phyloP scores from a whole-genome alignment of 2,888 invertebrate species.

The Agrenia bidenticulata region DNA sequence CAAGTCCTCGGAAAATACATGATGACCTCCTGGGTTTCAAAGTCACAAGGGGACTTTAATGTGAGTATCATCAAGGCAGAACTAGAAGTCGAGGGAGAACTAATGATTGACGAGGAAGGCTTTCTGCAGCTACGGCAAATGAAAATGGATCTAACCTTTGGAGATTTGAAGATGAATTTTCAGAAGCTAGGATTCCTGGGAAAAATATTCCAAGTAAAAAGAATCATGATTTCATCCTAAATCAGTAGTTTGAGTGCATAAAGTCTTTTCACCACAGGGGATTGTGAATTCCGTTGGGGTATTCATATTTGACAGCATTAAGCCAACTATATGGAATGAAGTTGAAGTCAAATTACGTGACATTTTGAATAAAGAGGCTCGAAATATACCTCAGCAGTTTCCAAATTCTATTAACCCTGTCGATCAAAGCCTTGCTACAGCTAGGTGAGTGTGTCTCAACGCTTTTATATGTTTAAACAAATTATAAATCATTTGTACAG shows the following conservation, averaged over 20 bases:
- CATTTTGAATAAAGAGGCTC: slow-evolving; percentile 72
- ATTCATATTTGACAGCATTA: slow-evolving; percentile 81
- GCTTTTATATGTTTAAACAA: no score
- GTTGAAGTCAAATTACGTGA: slow-evolving; percentile 71
- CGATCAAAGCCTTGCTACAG: slow-evolving; percentile 58
- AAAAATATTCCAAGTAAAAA: slow-evolving; percentile 59
- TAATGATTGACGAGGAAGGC: slow-evolving; percentile 62
- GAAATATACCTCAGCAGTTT: slow-evolving; percentile 69
- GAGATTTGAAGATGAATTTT: slow-evolving; percentile 74
- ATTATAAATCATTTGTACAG: no score
- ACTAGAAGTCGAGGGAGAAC: slow-evolving; percentile 65
- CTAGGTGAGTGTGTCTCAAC: slow-evolving; percentile 5
- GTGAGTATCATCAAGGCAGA: slow-evolving; percentile 72
- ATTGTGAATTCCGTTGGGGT: slow-evolving; percentile 78
- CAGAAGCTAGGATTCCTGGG: slow-evolving; percentile 77
- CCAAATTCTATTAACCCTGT: slow-evolving; percentile 82
- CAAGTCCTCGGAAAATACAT: slow-evolving; percentile 67
- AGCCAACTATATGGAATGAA: slow-evolving; percentile 71
- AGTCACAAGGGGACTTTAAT: slow-evolving; percentile 71
- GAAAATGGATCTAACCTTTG: slow-evolving; percentile 73
- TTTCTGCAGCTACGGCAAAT: slow-evolving; percentile 70
- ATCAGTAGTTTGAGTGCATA: no score
- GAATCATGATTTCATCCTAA: no score
- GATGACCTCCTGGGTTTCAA: slow-evolving; percentile 68
- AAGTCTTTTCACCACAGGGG: slow-evolving; percentile 64